Evolutionary conservation across 1,140 invertebrate species (phyloP).

Genomic region (Psix sp.): DNA sequence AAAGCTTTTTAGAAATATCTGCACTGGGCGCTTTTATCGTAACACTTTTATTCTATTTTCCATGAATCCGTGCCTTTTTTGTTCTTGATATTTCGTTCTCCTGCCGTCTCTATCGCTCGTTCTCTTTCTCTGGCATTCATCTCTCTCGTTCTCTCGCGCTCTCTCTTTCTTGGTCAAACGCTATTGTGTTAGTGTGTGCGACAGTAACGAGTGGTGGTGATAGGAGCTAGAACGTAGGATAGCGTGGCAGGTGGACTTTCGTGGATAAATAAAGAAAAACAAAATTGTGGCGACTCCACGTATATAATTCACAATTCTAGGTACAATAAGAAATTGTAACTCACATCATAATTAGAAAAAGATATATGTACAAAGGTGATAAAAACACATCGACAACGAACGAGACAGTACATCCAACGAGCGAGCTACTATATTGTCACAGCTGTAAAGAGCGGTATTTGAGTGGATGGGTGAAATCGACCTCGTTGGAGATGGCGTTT

Average conservation of each 20-base stretch:
- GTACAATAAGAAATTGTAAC: conserved; percentile 72
- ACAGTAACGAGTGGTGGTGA: conserved; percentile 55
- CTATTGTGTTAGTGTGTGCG: conserved; percentile 55
- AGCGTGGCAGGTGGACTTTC: conserved; percentile 46
- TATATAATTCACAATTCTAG: conserved; percentile 71
- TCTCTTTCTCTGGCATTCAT: conserved; percentile 3
- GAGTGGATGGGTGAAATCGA: conserved; percentile 60
- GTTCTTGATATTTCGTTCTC: conserved; percentile 23
- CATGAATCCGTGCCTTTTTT: conserved; percentile 27
- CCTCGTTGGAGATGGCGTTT: conserved; percentile 59
- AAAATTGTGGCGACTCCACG: conserved; percentile 58
- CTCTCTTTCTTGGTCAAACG: conserved; percentile 38
- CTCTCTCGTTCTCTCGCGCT: conserved; percentile 8
- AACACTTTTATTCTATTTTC: conserved; percentile 54
- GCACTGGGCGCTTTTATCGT: conserved; percentile 63
- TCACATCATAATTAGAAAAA: conserved; percentile 74
- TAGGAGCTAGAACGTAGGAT: conserved; percentile 45
- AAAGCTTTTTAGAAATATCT: conserved; percentile 74
- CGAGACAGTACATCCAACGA: conserved; percentile 78
- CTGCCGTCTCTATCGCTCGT: conserved; percentile 13
- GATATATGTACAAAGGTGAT: conserved; percentile 75
- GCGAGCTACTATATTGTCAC: conserved; percentile 77
- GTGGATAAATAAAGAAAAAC: conserved; percentile 51
- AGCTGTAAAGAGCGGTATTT: conserved; percentile 73
- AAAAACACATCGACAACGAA: conserved; percentile 78